Base-by-base conservation (phyloP, 1,140 invertebrate species). In the Oncopeltus fasciatus region DNA sequence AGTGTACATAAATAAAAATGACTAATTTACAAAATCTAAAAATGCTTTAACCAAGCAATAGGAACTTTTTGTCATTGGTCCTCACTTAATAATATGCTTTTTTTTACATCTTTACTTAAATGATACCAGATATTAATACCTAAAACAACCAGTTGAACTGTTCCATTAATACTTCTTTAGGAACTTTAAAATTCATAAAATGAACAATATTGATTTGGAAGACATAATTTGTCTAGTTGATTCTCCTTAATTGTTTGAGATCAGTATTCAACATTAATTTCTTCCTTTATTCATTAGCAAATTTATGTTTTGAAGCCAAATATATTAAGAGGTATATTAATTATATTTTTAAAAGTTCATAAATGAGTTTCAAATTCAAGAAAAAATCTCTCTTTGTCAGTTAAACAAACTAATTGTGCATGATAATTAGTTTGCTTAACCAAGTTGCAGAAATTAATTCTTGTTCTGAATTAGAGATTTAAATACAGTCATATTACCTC, bases 61-160 rank as follows among this genome's bases (percentile, higher is more conserved):
- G 60, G 60, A 61, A 61, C 60, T 61, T 56, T 61, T 60, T 61
- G 49, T 53, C 49, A 47, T 61, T 61, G 60, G 60, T 61, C 60
- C 60, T 51, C 60, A 53, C 51, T 21, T 56, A 11, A 56, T 38
- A 38, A 12, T 8, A 56, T 56, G 51, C 51, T 29, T 27, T 47
- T 47, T 20, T 20, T 47, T 4, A 11, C 18, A 11, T 47, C 11
- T n/a, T 47, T 11, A 47, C 5, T n/a, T 20, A 47, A 47, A 8
- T 11, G 8, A 11, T 47, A 8, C 18, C 4, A 11, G 18, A 11
- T 11, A 4, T 11, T 47, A 47, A 47, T 18, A 11, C 5, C 11
- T 47, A 47, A 47, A 47, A 47, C 18, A 47, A 4, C 18, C 44
- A 47, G 44, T 47, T 47, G 18, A n/a, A 47, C 18, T 47, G 44